These are phyloP conservation scores for Cottus gobio DNA, from an alignment of 2,113 vertebrate genomes.

Conservation along the genomic window DNA sequence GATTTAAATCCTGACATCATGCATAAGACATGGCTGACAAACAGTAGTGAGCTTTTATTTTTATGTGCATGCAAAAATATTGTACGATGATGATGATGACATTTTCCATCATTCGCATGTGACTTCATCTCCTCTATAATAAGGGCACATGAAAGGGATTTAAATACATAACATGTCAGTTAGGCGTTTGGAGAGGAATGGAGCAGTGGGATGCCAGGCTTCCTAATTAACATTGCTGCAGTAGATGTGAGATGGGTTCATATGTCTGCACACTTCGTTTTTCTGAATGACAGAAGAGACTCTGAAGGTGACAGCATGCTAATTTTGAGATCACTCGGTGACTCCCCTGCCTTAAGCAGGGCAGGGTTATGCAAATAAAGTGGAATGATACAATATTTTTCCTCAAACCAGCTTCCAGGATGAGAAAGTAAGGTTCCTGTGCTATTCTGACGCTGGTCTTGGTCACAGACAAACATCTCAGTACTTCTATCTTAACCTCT, in stretches of 20 bases:
- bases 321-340: conserved; percentile 77
- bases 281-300: conserved; percentile 81
- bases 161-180: conserved; percentile 79
- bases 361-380: conserved; percentile 79
- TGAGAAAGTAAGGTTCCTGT: conserved; percentile 38
- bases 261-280: conserved; percentile 73
- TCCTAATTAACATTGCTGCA: conserved; percentile 83
- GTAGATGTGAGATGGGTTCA: conserved; percentile 79
- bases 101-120: conserved; percentile 69
- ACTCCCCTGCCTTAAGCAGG: conserved; percentile 77
- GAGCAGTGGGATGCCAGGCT: conserved; percentile 78
- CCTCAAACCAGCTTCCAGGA: conserved; percentile 43
- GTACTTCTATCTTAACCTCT: conserved; percentile 35
- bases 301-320: conserved; percentile 84
- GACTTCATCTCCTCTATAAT: conserved; percentile 75
- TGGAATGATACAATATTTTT: conserved; percentile 62
- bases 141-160: conserved; percentile 81
- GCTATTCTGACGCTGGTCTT: conserved; percentile 32
- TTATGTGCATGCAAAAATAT: conserved; percentile 38
- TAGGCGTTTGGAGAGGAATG: conserved; percentile 70
- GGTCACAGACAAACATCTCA: conserved; percentile 26
- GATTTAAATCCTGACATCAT: conserved; percentile 38
- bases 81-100: conserved; percentile 51
- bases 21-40: conserved; percentile 21
- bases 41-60: conserved; percentile 41